Conservation (phyloP, 2,113 vertebrate genomes). For the Melierax canorus region DNA sequence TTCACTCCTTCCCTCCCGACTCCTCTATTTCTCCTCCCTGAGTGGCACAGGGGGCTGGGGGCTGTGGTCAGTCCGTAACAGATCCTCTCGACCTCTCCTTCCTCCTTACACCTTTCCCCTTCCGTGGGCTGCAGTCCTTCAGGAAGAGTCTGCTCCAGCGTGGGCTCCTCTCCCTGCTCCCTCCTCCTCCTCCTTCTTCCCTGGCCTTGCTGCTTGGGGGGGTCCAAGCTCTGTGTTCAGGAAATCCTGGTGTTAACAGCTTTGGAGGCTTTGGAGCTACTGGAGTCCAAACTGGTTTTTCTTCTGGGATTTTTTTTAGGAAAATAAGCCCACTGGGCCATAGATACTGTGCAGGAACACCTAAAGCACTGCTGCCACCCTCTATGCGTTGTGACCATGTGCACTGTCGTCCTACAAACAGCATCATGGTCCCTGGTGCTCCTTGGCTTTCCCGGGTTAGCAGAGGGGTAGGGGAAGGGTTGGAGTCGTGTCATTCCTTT, state of each 20-base stretch:
- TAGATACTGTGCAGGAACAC: neutral
- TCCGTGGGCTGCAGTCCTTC: neutral
- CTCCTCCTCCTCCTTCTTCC: neutral
- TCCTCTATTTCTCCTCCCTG: neutral
- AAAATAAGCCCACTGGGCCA: neutral
- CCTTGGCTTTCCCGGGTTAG: neutral
- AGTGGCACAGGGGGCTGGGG: neutral
- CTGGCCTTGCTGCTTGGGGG: neutral
- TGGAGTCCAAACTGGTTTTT: neutral
- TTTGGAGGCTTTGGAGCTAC: neutral
- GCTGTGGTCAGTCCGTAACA: neutral
- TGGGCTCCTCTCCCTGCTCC: neutral
- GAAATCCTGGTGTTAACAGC: neutral
- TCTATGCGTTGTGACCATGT: rapidly evolving
- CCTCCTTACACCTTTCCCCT: neutral
- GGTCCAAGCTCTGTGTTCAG: neutral
- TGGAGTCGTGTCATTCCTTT: neutral
- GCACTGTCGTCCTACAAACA: neutral
- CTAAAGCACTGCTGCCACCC: neutral
- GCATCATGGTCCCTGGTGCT: neutral
- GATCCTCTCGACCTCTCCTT: neutral
- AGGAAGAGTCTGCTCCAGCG: neutral
- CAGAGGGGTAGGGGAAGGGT: neutral
- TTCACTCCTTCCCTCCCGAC: neutral
- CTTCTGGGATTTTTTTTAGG: neutral